These are phyloP conservation scores for Paelopatides confundens DNA, from an alignment of 53 echinoderm and acorn worm species.

Conservation along the genomic window DNA sequence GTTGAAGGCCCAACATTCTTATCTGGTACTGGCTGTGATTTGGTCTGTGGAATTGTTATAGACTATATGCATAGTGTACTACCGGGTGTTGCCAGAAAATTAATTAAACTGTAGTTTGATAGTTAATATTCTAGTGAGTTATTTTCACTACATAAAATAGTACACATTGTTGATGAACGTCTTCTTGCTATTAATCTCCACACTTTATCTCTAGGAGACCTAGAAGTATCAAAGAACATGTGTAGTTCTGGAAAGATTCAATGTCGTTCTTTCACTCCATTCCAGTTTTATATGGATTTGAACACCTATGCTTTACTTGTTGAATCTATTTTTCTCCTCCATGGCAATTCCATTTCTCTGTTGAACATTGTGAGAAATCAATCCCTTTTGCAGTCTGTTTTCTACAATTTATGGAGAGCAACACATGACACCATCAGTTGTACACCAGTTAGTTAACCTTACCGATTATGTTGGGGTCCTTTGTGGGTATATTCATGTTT, in stretches of 20 bases:
- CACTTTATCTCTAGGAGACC: slow-evolving; percentile 36
- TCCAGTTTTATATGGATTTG: slow-evolving; percentile 63
- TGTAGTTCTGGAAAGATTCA: slow-evolving; percentile 78
- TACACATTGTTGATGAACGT: no score
- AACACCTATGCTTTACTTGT: slow-evolving; percentile 8
- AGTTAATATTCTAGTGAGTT: no score
- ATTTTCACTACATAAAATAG: no score
- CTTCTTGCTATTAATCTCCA: no score
- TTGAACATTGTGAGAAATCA: slow-evolving; percentile 9
- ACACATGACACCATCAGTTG: background rate
- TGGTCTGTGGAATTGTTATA: slow-evolving; percentile 58
- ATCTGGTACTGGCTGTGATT: background rate
- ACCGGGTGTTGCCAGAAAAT: slow-evolving; percentile 45
- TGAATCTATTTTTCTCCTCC: background rate
- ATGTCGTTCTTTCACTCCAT: slow-evolving; percentile 77
- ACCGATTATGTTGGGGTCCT: slow-evolving; percentile 7
- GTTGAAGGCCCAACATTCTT: background rate
- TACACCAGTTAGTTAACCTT: background rate
- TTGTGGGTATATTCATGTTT: slow-evolving; percentile 41
- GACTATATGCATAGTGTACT: no score
- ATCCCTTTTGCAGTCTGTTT: background rate
- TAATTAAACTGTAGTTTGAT: no score
- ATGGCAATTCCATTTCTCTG: background rate
- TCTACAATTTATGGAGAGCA: no score
- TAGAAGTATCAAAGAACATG: slow-evolving; percentile 68